Conservation (phyloP, 2,888 invertebrate genomes). For the Allolobophora icterica region DNA sequence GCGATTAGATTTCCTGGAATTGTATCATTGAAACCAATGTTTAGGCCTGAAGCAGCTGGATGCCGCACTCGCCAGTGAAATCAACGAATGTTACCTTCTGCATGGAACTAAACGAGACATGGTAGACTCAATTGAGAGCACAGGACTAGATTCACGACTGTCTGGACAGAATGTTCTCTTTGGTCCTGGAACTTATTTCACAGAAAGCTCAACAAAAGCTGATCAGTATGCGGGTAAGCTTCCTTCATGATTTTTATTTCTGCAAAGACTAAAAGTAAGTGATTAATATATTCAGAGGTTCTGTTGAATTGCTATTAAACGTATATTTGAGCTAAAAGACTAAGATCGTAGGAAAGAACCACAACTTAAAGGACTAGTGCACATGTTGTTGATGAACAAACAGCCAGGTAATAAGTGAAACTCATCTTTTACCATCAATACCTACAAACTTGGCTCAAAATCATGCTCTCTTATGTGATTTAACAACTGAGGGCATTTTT, state of each 20-base stretch:
- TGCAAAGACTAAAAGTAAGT: no score
- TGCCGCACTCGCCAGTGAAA: conserved; percentile 40
- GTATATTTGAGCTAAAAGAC: no score
- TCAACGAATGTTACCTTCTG: conserved; percentile 53
- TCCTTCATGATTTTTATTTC: background rate
- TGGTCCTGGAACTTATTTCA: conserved; percentile 52
- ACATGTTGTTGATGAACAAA: no score
- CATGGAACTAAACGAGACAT: conserved; percentile 50
- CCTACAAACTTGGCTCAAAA: no score
- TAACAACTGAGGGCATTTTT: no score
- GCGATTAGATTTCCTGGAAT: background rate
- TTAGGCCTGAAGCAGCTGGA: conserved; percentile 30
- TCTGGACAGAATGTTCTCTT: conserved; percentile 47
- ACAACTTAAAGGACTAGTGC: background rate
- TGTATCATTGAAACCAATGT: background rate
- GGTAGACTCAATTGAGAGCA: conserved; percentile 36
- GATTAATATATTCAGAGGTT: no score
- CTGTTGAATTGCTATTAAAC: no score
- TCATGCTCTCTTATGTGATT: no score
- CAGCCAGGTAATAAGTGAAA: no score
- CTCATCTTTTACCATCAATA: no score
- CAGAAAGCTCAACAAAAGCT: conserved; percentile 54
- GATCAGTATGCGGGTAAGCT: conserved; percentile 53
- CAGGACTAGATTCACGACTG: conserved; percentile 51
- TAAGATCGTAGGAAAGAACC: background rate